Evolutionary conservation across 2,888 invertebrate species (phyloP).

Genomic region (Holacanthella duospinosa): DNA sequence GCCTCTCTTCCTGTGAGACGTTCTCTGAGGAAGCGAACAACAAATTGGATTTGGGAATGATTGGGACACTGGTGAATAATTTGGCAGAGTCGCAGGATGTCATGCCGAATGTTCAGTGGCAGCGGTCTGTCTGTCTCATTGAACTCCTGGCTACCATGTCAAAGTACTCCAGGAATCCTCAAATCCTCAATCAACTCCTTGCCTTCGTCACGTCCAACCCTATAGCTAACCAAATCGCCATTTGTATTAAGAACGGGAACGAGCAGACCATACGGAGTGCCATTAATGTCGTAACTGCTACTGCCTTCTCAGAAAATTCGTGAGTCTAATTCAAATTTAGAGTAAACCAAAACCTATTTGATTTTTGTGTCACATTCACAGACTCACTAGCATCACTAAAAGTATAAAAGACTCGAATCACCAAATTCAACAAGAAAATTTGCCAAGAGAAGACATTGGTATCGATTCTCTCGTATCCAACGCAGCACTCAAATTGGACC

Average conservation of each 20-base stretch:
- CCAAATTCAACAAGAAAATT: no score
- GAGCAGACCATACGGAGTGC: conserved; percentile 18
- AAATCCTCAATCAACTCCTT: conserved; percentile 8
- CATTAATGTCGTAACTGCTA: conserved; percentile 7
- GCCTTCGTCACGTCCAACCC: conserved; percentile 6
- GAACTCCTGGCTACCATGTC: conserved; percentile 14
- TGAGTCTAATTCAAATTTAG: conserved; percentile 1
- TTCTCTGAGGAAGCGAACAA: not conserved
- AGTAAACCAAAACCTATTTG: no score
- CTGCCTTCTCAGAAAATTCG: not conserved
- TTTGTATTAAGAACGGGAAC: conserved; percentile 23
- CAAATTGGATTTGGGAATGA: not conserved
- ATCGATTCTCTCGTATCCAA: no score
- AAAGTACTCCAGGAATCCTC: conserved; percentile 11
- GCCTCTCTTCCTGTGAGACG: not conserved
- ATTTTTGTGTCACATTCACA: no score
- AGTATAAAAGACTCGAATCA: no score
- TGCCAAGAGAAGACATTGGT: no score
- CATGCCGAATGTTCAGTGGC: not conserved
- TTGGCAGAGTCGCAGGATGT: not conserved
- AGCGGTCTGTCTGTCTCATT: conserved; percentile 10
- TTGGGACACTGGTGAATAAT: not conserved
- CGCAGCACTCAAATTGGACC: no score
- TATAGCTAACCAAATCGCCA: conserved; percentile 20
- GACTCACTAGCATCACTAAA: no score